Conservation (phyloP, 2,888 invertebrate genomes). For the Synergus umbraculus region DNA sequence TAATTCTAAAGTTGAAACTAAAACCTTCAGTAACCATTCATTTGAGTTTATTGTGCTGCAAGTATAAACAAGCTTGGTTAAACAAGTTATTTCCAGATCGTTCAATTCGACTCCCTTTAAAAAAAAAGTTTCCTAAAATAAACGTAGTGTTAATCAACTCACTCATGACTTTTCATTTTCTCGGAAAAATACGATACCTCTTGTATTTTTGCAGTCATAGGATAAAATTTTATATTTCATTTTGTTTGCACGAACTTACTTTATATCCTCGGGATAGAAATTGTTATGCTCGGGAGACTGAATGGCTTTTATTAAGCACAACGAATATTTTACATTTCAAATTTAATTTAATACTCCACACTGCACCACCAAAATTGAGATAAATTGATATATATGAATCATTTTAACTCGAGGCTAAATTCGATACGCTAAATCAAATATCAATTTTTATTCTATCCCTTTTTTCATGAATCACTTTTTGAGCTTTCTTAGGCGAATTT, state of each 20-base stretch:
- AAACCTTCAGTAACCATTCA: not conserved
- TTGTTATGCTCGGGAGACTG: constrained; percentile 8
- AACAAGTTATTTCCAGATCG: not conserved
- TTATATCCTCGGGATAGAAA: constrained; percentile 27
- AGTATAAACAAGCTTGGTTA: not conserved
- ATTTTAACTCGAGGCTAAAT: not conserved
- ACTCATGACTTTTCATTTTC: not conserved
- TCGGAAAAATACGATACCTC: not conserved
- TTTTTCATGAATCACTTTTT: not conserved
- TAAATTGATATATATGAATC: constrained; percentile 7
- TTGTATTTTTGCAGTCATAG: not conserved
- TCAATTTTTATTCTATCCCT: not conserved
- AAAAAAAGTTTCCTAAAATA: not conserved
- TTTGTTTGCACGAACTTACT: constrained; percentile 5
- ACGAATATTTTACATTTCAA: constrained; percentile 25
- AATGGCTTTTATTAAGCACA: constrained; percentile 27
- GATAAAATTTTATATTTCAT: constrained; percentile 13
- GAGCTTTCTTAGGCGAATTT: too few species aligned
- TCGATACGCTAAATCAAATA: constrained; percentile 1
- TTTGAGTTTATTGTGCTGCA: not conserved
- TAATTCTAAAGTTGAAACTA: not conserved
- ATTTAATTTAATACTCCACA: constrained; percentile 8
- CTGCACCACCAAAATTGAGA: not conserved
- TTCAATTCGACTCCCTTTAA: not conserved
- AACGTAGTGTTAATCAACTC: not conserved